Percentiles rank a stretch among this genome's conserved stretches.
These are phyloP conservation scores for Battus philenor DNA, from an alignment of 1,140 invertebrate genomes.

Conservation along the genomic window DNA sequence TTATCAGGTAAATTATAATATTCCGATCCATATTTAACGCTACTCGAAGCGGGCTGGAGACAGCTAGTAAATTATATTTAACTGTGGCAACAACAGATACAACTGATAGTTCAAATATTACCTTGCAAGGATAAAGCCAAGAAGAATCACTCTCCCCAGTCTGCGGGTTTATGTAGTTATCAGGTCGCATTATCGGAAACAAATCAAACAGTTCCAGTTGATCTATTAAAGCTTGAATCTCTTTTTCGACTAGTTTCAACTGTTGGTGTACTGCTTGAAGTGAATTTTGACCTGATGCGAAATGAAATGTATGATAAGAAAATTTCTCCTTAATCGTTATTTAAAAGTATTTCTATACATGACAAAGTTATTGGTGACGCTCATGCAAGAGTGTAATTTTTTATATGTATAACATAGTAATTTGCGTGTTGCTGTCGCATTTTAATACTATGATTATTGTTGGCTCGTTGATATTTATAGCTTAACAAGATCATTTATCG, in stretches of 20 bases:
- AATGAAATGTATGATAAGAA: not conserved
- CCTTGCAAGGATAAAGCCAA: slow-evolving; percentile 68
- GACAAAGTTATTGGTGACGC: not conserved
- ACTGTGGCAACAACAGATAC: too few species aligned
- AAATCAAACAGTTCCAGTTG: slow-evolving; percentile 78
- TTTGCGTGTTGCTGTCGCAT: too few species aligned
- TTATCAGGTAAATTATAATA: too few species aligned
- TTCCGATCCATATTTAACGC: too few species aligned
- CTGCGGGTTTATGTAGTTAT: slow-evolving; percentile 47
- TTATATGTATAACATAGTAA: not conserved
- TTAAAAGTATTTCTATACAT: not conserved
- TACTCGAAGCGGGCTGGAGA: too few species aligned
- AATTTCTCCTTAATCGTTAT: not conserved
- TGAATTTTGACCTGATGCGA: slow-evolving; percentile 48
- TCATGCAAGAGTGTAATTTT: not conserved
- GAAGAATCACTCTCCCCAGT: slow-evolving; percentile 38
- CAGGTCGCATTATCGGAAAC: slow-evolving; percentile 62
- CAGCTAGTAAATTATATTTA: too few species aligned
- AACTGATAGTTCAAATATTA: too few species aligned
- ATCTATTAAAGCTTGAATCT: slow-evolving; percentile 80
- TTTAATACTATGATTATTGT: too few species aligned
- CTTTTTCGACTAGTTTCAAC: slow-evolving; percentile 85
- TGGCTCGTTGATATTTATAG: too few species aligned
- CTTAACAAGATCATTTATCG: too few species aligned
- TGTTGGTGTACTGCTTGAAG: slow-evolving; percentile 74